Base-by-base conservation (phyloP, 2,888 invertebrate species). In the Anodontia alba region DNA sequence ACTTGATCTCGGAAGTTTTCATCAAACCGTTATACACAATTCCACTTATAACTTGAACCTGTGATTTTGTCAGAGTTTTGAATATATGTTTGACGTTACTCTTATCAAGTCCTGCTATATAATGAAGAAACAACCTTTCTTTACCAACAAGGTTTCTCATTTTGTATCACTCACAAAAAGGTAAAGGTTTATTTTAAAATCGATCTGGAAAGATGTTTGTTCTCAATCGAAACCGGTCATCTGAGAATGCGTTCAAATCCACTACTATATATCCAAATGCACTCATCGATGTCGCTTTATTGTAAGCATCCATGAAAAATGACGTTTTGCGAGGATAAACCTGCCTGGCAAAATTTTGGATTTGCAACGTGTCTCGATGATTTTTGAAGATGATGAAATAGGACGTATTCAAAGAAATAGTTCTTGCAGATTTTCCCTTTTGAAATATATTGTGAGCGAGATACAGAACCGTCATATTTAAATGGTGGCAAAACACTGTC, bases 181-280 rank as follows among this genome's bases (percentile, higher is more conserved):
- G 2, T 54, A 26, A 26, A 26, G 23, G 2, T 76, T 76, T 15
- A 69, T 69, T 0, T 62, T 80, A 54, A 75, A 71, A 26, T 79
- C 75, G n/a, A 15, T 70, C 49, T 26, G 75, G 74, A 62, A 80
- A 80, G 3, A 80, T 69, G n/a, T 57, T 54, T 8, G 80, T 68
- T 33, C 76, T 67, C 38, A 80, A 38, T 49, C 73, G 51, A 51
- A 69, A 76, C 23, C 46, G 7, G 31, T 73, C 57, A 15, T 69
- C 57, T 0, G 69, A 62, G 5, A 20, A 23, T 5, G 2, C 20
- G 26, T 57, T 68, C 46, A 80, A 43, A 36, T 76, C 76, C 7
- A 80, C 69, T 0, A 71, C 17, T 38, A 79, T 38, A 57, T 74
- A 74, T 36, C 74, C 74, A n/a, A n/a, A n/a, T 43, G 54, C 69